Percentiles rank a stretch among this genome's conserved stretches.
phyloP scores from a whole-genome alignment of 2,113 vertebrate species.

The Ciconia maguari region DNA sequence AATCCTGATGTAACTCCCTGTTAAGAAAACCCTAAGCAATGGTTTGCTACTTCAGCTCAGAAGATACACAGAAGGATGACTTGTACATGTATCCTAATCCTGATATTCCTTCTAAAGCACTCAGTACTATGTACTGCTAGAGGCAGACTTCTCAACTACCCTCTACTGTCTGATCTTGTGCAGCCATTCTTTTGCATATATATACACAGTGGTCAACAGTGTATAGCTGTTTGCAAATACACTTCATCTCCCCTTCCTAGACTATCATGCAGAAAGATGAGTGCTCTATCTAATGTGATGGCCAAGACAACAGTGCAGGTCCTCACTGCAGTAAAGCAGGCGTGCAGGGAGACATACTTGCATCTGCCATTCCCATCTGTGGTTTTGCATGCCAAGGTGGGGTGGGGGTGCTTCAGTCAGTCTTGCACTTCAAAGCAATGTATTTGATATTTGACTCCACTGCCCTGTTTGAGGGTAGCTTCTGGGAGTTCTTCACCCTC shows the following conservation, averaged over 20 bases:
- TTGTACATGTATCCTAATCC: accelerated
- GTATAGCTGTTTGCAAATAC: not conserved
- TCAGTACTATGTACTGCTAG: not conserved
- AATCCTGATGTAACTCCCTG: not conserved
- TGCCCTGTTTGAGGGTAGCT: not conserved
- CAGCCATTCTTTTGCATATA: not conserved
- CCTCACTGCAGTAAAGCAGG: not conserved
- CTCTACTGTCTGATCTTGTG: not conserved
- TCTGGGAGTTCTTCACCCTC: not conserved
- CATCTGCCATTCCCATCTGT: not conserved
- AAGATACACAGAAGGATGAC: not conserved
- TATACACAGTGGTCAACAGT: not conserved
- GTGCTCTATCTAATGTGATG: not conserved
- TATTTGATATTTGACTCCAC: not conserved
- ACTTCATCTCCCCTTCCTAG: not conserved
- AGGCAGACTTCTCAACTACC: not conserved
- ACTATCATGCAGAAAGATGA: not conserved
- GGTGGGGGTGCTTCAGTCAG: not conserved
- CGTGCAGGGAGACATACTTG: not conserved
- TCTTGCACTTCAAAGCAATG: not conserved
- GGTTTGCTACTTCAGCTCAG: not conserved
- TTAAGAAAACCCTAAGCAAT: not conserved
- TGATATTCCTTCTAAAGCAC: not conserved
- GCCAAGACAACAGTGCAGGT: not conserved
- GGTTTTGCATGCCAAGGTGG: not conserved